A percentile compares a stretch with the other conserved stretches of the same genome.
Conservation (phyloP, 2,113 vertebrate genomes). For the Toxotes chatareus region DNA sequence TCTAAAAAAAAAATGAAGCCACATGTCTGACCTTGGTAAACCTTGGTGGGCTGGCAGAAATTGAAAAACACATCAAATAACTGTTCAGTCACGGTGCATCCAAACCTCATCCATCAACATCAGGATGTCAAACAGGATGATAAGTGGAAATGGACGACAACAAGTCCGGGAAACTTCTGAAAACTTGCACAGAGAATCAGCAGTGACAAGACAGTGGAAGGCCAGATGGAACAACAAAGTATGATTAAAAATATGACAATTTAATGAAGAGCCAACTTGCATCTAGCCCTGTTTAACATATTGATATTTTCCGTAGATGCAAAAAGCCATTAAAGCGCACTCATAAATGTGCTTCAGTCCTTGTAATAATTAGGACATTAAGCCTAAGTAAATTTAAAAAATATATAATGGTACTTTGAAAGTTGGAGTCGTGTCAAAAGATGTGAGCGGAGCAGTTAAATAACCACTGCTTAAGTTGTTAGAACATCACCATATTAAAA, state of each 20-base stretch:
- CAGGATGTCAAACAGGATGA: constrained; percentile 13
- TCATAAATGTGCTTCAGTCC: background rate
- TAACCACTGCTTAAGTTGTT: background rate
- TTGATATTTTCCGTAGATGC: background rate
- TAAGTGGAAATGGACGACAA: constrained; percentile 9
- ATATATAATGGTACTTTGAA: background rate
- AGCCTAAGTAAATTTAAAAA: background rate
- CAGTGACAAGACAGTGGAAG: background rate
- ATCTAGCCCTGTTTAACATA: background rate
- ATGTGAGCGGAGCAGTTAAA: background rate
- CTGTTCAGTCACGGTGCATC: constrained; percentile 37
- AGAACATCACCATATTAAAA: background rate
- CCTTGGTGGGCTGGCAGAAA: constrained; percentile 12
- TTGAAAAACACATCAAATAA: constrained; percentile 24
- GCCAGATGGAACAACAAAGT: background rate
- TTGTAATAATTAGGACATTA: background rate
- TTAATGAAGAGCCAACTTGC: background rate
- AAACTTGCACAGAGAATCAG: background rate
- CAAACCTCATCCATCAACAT: constrained; percentile 59
- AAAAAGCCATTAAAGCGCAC: background rate
- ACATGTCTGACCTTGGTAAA: constrained; percentile 32
- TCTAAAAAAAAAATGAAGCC: background rate
- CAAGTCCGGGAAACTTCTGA: constrained; percentile 21
- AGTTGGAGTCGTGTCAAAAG: background rate
- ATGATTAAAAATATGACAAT: background rate